Percentiles rank a stretch among this genome's conserved stretches.
Conservation (phyloP, 2,113 vertebrate species). For the Peromyscus maniculatus region DNA sequence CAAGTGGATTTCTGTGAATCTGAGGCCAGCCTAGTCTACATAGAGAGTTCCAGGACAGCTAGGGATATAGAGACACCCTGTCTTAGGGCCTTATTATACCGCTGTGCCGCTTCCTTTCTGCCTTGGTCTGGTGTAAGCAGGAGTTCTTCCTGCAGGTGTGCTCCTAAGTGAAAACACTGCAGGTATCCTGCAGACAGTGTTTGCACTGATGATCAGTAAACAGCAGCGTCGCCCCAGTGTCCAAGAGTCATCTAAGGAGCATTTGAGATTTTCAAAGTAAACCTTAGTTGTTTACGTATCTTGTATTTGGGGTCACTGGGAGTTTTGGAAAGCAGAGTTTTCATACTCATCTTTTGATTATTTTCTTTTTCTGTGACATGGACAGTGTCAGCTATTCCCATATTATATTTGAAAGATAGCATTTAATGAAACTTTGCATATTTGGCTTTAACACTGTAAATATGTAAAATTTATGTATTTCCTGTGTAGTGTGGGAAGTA, state of each 20-base stretch:
- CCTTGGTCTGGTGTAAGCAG: constrained; percentile 74
- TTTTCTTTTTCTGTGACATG: not conserved
- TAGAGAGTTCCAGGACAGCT: not conserved
- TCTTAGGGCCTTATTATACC: constrained; percentile 88
- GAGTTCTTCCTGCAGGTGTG: constrained; percentile 52
- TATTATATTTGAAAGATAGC: not conserved
- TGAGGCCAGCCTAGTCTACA: not conserved
- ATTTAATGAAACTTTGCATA: not conserved
- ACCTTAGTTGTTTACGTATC: not conserved
- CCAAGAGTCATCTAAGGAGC: not conserved
- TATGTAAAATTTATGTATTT: not conserved
- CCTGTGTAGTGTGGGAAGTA: not conserved
- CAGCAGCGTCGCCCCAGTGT: not conserved
- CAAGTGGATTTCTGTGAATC: not conserved
- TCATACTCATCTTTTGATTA: not conserved
- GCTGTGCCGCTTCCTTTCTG: constrained; percentile 71
- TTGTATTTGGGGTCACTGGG: not conserved
- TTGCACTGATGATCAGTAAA: constrained; percentile 19
- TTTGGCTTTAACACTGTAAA: not conserved
- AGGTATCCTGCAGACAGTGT: constrained; percentile 12
- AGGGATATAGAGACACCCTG: not conserved
- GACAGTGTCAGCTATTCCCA: not conserved
- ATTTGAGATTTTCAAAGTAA: not conserved
- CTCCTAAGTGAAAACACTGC: not conserved
- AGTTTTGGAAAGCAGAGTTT: not conserved